Evolutionary conservation across 1,140 invertebrate genomes (phyloP).

Genomic region (Drosophila bocqueti): DNA sequence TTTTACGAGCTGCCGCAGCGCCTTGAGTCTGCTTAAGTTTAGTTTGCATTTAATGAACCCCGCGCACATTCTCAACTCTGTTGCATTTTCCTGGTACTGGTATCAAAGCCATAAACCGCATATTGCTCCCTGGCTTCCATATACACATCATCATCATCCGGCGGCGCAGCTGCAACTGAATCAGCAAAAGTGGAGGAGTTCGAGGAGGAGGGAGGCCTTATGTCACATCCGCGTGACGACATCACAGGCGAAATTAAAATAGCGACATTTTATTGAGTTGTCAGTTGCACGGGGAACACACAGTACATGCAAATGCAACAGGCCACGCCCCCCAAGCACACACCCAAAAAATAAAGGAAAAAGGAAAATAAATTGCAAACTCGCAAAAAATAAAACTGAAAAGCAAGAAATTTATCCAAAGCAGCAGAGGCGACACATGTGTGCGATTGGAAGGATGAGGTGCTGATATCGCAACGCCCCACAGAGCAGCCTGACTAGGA

Average conservation of each 20-base stretch:
- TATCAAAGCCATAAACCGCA: slow-evolving; percentile 63
- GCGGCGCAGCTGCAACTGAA: slow-evolving; percentile 48
- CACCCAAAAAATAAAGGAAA: slow-evolving; percentile 60
- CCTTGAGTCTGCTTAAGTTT: slow-evolving; percentile 28
- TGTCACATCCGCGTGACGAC: slow-evolving; percentile 67
- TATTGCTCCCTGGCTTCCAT: slow-evolving; percentile 63
- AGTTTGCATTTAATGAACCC: slow-evolving; percentile 36
- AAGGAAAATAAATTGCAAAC: slow-evolving; percentile 18
- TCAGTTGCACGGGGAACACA: slow-evolving; percentile 64
- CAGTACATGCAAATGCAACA: slow-evolving; percentile 68
- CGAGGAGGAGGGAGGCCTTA: slow-evolving; percentile 17
- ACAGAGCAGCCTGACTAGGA: slow-evolving; percentile 28
- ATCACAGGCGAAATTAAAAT: slow-evolving; percentile 70
- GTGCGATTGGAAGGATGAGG: slow-evolving; percentile 61
- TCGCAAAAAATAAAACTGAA: slow-evolving; percentile 4
- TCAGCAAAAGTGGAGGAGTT: slow-evolving; percentile 37
- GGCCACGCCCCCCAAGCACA: slow-evolving; percentile 66
- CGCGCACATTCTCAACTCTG: slow-evolving; percentile 32
- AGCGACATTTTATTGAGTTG: slow-evolving; percentile 83
- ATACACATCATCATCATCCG: slow-evolving; percentile 74
- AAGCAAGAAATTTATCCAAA: slow-evolving; percentile 35
- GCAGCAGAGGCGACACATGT: slow-evolving; percentile 38
- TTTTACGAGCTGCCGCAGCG: slow-evolving; percentile 19
- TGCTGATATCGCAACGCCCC: slow-evolving; percentile 74
- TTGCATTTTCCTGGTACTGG: slow-evolving; percentile 51